phyloP scores from a whole-genome alignment of 2,113 vertebrate species.

The Rattus norvegicus region DNA sequence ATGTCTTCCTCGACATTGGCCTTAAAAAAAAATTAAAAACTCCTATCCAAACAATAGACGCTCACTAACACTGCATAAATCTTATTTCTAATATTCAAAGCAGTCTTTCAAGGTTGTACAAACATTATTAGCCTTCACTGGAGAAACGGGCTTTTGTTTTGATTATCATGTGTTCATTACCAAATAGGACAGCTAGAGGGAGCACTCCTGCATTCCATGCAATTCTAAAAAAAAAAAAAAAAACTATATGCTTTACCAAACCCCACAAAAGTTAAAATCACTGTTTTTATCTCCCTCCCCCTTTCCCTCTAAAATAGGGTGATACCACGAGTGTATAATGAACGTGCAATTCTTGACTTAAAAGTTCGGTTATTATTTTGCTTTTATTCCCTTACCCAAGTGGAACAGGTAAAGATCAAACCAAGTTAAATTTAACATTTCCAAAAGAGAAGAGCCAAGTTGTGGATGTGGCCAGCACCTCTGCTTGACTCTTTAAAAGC shows the following conservation, averaged over 20 bases:
- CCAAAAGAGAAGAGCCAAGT: conserved; percentile 1
- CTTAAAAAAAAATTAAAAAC: background rate
- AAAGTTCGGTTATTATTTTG: conserved; percentile 26
- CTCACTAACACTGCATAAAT: conserved; percentile 76
- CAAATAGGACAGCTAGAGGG: conserved; percentile 83
- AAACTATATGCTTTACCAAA: background rate
- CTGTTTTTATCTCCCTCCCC: background rate
- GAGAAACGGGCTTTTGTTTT: conserved; percentile 37
- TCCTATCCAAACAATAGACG: conserved; percentile 73
- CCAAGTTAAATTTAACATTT: background rate
- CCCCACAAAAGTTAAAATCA: background rate
- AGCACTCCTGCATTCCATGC: conserved; percentile 79
- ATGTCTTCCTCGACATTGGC: conserved; percentile 37
- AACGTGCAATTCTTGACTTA: background rate
- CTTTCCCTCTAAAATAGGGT: background rate
- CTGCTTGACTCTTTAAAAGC: background rate
- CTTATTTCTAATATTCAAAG: conserved; percentile 80
- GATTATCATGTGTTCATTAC: conserved; percentile 47
- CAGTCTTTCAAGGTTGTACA: conserved; percentile 60
- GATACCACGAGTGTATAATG: background rate
- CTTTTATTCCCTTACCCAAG: background rate
- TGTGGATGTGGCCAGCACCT: background rate
- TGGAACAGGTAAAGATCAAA: conserved; percentile 19
- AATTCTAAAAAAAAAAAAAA: background rate
- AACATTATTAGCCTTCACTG: conserved; percentile 76